These are phyloP conservation scores for Hycleus phaleratus DNA, from an alignment of 1,140 invertebrate species.

Conservation along the genomic window DNA sequence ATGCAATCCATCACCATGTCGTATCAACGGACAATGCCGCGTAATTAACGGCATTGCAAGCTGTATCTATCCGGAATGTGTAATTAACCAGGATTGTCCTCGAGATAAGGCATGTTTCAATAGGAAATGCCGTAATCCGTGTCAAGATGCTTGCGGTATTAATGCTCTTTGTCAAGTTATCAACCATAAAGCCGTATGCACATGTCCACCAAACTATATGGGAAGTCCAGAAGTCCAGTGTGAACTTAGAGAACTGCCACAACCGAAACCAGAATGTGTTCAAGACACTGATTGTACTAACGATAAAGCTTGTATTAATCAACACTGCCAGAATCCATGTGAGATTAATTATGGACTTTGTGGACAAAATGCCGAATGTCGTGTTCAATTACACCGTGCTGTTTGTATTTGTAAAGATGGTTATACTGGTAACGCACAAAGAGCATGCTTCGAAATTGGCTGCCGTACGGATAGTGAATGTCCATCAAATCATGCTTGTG, in stretches of 20 bases:
- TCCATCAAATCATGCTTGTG: slow-evolving; percentile 70
- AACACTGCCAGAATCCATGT: slow-evolving; percentile 73
- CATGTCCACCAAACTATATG: slow-evolving; percentile 67
- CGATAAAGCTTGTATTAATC: slow-evolving; percentile 73
- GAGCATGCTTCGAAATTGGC: slow-evolving; percentile 70
- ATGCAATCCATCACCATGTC: slow-evolving; percentile 74
- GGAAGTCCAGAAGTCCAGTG: slow-evolving; percentile 76
- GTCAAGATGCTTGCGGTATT: slow-evolving; percentile 69
- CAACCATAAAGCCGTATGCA: slow-evolving; percentile 74
- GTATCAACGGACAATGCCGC: slow-evolving; percentile 69
- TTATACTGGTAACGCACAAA: slow-evolving; percentile 76
- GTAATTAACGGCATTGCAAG: slow-evolving; percentile 59
- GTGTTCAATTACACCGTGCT: slow-evolving; percentile 71
- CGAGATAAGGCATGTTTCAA: slow-evolving; percentile 71
- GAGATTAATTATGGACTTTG: slow-evolving; percentile 54
- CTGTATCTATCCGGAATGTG: slow-evolving; percentile 78
- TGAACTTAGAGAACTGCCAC: slow-evolving; percentile 41
- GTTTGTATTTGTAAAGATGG: slow-evolving; percentile 77
- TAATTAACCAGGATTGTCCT: slow-evolving; percentile 76
- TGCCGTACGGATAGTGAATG: slow-evolving; percentile 82
- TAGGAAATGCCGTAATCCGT: slow-evolving; percentile 76
- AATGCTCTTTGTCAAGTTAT: slow-evolving; percentile 78
- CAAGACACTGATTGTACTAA: slow-evolving; percentile 75
- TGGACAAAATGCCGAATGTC: slow-evolving; percentile 73
- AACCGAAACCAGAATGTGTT: slow-evolving; percentile 66